Percentiles rank a stretch among this genome's conserved stretches.
Conservation (phyloP, 2,113 vertebrate species). For the Mesitornis unicolor region DNA sequence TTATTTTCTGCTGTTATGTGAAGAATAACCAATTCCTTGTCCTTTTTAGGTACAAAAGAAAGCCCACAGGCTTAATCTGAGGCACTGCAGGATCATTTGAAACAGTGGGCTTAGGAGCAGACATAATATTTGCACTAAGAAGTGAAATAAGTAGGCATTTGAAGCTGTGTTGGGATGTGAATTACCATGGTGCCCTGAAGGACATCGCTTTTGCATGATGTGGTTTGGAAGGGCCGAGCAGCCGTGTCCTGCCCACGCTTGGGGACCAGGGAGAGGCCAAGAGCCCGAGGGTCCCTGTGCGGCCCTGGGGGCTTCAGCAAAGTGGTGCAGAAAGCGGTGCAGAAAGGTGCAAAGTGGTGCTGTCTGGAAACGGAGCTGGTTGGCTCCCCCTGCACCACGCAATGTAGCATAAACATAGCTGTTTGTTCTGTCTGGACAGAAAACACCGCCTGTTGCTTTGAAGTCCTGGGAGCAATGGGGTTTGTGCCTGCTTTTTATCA, state of each 20-base stretch:
- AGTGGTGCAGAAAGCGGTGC: no score
- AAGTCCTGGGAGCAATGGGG: background rate
- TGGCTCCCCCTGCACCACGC: rapidly evolving
- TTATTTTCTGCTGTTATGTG: background rate
- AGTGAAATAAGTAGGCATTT: conserved; percentile 38
- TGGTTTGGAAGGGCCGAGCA: conserved; percentile 53
- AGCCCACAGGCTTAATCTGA: background rate
- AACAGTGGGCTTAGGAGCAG: background rate
- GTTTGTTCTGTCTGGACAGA: background rate
- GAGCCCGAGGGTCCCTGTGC: conserved; percentile 29
- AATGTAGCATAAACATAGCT: background rate
- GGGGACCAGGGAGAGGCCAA: conserved; percentile 35
- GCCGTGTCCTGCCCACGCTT: conserved; percentile 65
- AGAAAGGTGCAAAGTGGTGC: background rate
- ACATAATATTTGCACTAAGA: background rate
- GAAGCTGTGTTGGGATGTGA: conserved; percentile 35
- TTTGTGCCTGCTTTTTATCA: no score
- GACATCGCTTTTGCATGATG: conserved; percentile 25
- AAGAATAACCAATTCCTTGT: background rate
- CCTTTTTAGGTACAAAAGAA: background rate
- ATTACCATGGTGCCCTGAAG: conserved; percentile 56
- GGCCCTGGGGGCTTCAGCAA: no score
- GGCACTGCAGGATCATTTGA: background rate
- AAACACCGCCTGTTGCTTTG: conserved; percentile 23
- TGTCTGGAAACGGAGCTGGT: background rate